Evolutionary conservation across 2,797 vertebrate species (phyloP).

Genomic region (Myiothlypis chrysogaster): DNA sequence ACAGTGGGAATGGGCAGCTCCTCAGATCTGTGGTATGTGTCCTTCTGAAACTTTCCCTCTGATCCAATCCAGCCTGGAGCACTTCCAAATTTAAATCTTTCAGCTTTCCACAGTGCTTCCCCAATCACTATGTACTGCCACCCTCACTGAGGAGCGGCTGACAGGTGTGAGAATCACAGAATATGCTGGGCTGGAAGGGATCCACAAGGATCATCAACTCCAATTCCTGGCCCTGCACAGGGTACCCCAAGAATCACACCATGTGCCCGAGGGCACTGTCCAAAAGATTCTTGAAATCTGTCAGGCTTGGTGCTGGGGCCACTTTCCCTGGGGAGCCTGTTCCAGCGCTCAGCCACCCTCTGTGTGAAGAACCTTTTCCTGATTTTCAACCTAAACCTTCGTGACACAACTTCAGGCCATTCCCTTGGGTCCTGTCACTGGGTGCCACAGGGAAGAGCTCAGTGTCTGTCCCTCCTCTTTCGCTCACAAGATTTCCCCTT

Average conservation of each 20-base stretch:
- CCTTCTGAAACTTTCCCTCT: not conserved
- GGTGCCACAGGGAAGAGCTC: not conserved
- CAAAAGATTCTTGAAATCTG: not conserved
- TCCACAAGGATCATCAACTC: not conserved
- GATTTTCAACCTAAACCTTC: not conserved
- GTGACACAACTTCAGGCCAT: not conserved
- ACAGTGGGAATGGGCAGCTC: not conserved
- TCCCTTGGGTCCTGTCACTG: not conserved
- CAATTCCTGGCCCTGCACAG: not conserved
- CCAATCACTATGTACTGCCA: no score
- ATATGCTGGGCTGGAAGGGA: not conserved
- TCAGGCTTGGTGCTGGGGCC: not conserved
- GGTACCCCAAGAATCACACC: not conserved
- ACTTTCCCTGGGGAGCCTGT: not conserved
- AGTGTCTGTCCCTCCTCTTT: not conserved
- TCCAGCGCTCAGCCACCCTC: rapidly evolving
- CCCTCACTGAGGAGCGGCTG: not conserved
- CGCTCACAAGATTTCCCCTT: rapidly evolving
- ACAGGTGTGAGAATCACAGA: not conserved
- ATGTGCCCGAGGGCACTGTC: not conserved
- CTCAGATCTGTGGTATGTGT: not conserved
- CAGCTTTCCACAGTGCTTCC: not conserved
- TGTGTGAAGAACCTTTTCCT: not conserved
- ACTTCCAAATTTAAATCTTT: not conserved
- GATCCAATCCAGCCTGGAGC: not conserved